phyloP scores from a whole-genome alignment of 2,113 vertebrate genomes.

The Equus przewalskii region DNA sequence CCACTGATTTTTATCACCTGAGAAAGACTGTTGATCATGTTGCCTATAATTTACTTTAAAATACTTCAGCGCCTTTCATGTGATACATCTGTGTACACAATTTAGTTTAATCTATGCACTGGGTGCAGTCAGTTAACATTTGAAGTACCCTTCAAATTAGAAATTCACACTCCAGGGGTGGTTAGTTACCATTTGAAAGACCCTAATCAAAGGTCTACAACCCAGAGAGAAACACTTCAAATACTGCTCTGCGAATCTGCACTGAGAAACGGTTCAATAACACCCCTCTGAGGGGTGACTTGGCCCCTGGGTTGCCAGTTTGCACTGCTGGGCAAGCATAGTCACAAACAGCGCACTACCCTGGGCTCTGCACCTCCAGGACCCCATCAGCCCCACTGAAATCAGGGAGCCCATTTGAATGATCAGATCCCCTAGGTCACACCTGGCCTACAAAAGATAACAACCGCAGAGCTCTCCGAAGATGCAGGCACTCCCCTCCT shows the following conservation, averaged over 20 bases:
- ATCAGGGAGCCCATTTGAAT: background rate
- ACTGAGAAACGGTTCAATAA: background rate
- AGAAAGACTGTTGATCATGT: slow-evolving; percentile 21
- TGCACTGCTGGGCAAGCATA: background rate
- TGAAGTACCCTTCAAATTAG: slow-evolving; percentile 52
- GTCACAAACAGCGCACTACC: fast-evolving
- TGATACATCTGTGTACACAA: background rate
- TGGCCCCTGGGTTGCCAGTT: background rate
- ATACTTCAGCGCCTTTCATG: background rate
- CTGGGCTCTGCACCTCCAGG: background rate
- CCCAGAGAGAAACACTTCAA: slow-evolving; percentile 1
- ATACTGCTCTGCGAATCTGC: background rate
- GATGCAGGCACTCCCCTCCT: fast-evolving
- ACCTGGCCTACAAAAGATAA: background rate
- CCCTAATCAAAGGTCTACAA: background rate
- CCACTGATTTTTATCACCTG: background rate
- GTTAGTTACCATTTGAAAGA: slow-evolving; percentile 42
- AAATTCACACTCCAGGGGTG: background rate
- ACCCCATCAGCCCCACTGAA: background rate
- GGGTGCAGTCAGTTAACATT: slow-evolving; percentile 45
- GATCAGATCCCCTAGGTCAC: background rate
- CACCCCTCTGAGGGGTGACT: background rate
- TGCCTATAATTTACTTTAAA: slow-evolving; percentile 33
- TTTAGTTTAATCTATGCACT: slow-evolving; percentile 34
- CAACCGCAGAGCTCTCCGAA: background rate